Conservation (phyloP, 2,888 invertebrate genomes). For the Diarsia dahlii region DNA sequence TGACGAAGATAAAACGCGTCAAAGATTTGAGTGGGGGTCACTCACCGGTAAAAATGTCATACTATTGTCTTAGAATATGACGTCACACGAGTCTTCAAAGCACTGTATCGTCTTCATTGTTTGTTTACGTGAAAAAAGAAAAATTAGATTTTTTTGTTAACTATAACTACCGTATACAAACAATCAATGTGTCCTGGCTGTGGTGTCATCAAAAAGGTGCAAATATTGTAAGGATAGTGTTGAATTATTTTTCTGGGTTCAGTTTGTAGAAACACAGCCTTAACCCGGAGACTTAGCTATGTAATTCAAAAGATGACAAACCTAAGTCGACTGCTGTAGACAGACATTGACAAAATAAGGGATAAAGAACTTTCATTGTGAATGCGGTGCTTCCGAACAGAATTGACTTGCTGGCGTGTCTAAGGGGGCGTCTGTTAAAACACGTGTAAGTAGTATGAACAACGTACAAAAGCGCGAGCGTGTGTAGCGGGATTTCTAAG, state of each 20-base stretch:
- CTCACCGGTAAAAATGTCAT: no score
- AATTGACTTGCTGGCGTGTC: neutral
- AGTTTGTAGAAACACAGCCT: neutral
- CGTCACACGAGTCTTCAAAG: no score
- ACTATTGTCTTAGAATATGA: no score
- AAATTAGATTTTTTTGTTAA: no score
- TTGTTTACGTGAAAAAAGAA: no score
- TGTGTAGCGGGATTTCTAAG: no score
- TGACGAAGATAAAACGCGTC: no score
- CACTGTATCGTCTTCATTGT: no score
- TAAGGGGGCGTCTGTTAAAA: neutral
- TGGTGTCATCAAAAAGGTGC: neutral
- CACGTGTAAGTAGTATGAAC: neutral
- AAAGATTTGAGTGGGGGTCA: no score
- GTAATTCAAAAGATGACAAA: neutral
- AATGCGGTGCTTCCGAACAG: neutral
- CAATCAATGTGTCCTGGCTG: neutral
- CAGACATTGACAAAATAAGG: neutral
- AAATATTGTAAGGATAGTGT: neutral
- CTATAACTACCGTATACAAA: no score
- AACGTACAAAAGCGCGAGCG: neutral
- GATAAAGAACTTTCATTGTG: neutral
- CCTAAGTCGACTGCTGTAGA: neutral
- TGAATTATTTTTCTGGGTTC: neutral
- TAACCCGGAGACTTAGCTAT: neutral